Base-by-base conservation (phyloP, 2,888 invertebrate species). In the Automeris io region DNA sequence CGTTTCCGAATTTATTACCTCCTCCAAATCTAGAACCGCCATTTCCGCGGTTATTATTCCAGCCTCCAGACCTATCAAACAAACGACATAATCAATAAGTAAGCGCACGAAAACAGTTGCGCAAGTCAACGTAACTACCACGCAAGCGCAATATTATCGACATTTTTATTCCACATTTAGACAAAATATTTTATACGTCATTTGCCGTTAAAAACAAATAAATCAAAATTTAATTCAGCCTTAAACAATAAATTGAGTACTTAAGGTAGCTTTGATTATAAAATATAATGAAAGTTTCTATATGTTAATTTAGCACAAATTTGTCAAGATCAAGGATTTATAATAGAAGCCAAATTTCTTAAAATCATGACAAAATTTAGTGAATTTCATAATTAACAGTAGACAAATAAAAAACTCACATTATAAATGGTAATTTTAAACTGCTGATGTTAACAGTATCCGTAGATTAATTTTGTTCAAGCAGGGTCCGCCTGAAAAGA, bases 31-130 rank as follows among this genome's bases (percentile, higher is more conserved):
- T 74, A 65, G 79, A 82, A 74, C 79, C 78, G 49, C 83, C 78
- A 68, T 61, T 80, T 50, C 72, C 77, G 50, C 83, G 82, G 71
- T 64, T 81, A 78, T 82, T 82, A 63, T 65, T 81, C 82, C 83
- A 85, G 62, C 60, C 80, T 53, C 73, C 76, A 53, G 86, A 86
- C 86, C 86, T 87, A 25, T 4, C 11, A 16, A 5, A 45, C 32
- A 36, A 51, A 49, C 45, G 18, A 49, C 42, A 44, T 23, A 34
- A n/a, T 18, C 16, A 2, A 35, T 7, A 13, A 18, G 18, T 8
- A 29, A 5, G n/a, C n/a, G 16, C n/a, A 12, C 21, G 11, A 32
- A 5, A n/a, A 22, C 7, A n/a, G 11, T 9, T 8, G 37, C 43
- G 39, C 18, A 37, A 6, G 25, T n/a, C 4, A 18, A 34, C 16